Base-by-base conservation (phyloP, 2,113 vertebrate genomes). In the Symphodus melops region DNA sequence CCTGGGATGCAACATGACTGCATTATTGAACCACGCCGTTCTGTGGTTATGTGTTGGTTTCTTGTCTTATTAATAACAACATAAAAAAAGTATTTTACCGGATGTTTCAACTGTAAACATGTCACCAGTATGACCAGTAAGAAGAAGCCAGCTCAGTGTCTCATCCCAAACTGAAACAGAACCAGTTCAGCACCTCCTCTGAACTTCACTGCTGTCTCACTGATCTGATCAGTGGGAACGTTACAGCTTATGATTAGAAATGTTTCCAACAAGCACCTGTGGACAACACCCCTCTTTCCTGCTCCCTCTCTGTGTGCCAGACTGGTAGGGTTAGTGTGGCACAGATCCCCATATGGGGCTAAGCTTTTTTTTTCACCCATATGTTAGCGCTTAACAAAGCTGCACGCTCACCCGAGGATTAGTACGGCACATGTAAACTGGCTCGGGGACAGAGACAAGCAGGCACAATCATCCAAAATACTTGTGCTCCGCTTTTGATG, bases 321-420 rank as follows among this genome's bases (percentile, higher is more conserved):
- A 20, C 60, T 3, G 48, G 5, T 53, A 77, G 68, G 75, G 49
- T 9, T 62, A 72, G 11, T 76, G 85, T 61, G 82, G 55, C 49
- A 52, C 64, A 2, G 54, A 75, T 71, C 72, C 62, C 67, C 42
- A 58, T 79, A 72, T 72, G 72, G 68, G 62, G 46, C 64, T 75
- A 72, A 88, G 83, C 87, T 89, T 90, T 80, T 79, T 33, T 33
- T 71, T 83, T 86, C 57, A 49, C 71, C 91, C 90, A 75, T 88
- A 89, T 89, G 89, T 63, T 86, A 74, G 79, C 46, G 21, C 48
- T 76, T 44, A 46, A 42, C 82, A 55, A 77, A 77, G 51, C 53
- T 51, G 51, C 67, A 62, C 55, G 13, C 69, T 72, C 46, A 62
- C 59, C 49, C 5, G 2, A 66, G 70, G 83, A 90, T 88, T 87